phyloP scores from a whole-genome alignment of 2,888 invertebrate genomes.

The Diploptera punctata region DNA sequence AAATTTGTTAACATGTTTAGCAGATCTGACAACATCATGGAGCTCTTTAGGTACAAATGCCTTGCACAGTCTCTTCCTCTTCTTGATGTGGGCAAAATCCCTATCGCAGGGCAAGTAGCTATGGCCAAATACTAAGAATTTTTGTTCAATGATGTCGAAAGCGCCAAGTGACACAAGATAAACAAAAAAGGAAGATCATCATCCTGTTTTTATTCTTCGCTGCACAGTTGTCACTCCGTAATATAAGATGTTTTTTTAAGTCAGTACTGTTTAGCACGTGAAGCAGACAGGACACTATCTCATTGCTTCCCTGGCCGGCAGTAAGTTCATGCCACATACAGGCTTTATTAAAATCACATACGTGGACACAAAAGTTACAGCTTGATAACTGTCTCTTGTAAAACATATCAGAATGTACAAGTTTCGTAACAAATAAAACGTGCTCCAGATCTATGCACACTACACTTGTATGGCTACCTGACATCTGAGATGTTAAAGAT shows the following conservation, averaged over 20 bases:
- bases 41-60: background rate
- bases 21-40: background rate
- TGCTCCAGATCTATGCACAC: background rate
- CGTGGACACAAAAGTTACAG: background rate
- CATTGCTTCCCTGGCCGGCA: background rate
- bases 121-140: background rate
- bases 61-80: background rate
- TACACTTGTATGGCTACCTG: background rate
- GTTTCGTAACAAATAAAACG: background rate
- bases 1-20: background rate
- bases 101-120: background rate
- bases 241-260: background rate
- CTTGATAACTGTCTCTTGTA: background rate
- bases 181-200: background rate
- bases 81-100: background rate
- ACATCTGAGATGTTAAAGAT: background rate
- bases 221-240: background rate
- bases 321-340: background rate
- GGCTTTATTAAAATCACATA: background rate
- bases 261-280: background rate
- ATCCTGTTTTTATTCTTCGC: background rate
- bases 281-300: background rate
- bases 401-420: background rate
- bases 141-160: background rate
- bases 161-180: background rate